These are phyloP conservation scores for Atlantisia rogersi DNA, from an alignment of 2,113 vertebrate genomes.

Conservation along the genomic window DNA sequence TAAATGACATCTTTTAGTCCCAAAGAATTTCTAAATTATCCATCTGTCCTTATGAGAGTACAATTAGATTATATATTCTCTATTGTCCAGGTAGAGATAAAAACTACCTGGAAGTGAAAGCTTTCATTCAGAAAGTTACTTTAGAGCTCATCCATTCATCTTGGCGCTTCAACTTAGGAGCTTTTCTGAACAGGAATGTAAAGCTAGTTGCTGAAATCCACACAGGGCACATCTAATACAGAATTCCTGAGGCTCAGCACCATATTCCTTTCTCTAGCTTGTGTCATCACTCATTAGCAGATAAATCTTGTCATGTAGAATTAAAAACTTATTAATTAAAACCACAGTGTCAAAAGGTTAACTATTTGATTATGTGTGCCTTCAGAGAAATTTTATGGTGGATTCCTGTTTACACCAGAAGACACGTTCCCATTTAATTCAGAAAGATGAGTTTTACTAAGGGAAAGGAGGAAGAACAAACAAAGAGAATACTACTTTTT, in stretches of 20 bases:
- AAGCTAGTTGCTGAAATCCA: not conserved
- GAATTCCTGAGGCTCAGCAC: not conserved
- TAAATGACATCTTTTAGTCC: not conserved
- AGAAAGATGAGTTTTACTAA: slow-evolving; percentile 10
- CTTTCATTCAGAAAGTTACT: not conserved
- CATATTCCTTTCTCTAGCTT: not conserved
- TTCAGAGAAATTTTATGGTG: slow-evolving; percentile 26
- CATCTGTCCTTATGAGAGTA: not conserved
- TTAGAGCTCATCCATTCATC: not conserved
- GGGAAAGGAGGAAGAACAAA: not conserved
- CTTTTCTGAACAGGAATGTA: not conserved
- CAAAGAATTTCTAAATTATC: not conserved
- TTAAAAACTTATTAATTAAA: slow-evolving; percentile 72
- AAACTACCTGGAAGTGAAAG: not conserved
- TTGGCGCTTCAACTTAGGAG: not conserved
- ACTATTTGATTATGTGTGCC: slow-evolving; percentile 43
- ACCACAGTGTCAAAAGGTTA: slow-evolving; percentile 53
- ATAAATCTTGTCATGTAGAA: slow-evolving; percentile 15
- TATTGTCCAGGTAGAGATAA: not conserved
- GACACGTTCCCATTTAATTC: slow-evolving; percentile 13
- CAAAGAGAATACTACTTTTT: not conserved
- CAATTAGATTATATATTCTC: not conserved
- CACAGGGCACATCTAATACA: not conserved
- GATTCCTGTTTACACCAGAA: slow-evolving; percentile 37
- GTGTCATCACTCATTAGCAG: not conserved